These are phyloP conservation scores for Rhyacophila evoluta DNA, from an alignment of 2,888 invertebrate genomes.

Conservation along the genomic window DNA sequence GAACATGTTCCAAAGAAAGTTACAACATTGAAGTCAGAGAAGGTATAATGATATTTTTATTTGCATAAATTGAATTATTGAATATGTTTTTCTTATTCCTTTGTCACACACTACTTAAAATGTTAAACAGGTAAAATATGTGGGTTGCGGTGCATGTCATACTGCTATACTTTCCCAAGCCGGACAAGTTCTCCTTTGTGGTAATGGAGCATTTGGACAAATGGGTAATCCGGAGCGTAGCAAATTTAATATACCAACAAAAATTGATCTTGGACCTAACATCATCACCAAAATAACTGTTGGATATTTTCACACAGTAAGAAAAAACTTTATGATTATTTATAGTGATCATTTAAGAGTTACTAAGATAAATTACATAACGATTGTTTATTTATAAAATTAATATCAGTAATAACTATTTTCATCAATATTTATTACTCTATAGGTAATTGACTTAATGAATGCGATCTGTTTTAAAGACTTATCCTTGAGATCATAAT, in stretches of 20 bases:
- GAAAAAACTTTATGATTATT: constrained; percentile 56
- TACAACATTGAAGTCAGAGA: constrained; percentile 65
- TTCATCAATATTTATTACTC: too few species aligned
- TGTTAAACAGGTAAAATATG: constrained; percentile 60
- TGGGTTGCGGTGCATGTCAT: constrained; percentile 79
- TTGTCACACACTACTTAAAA: not conserved
- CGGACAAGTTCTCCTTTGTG: constrained; percentile 78
- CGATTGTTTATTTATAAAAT: too few species aligned
- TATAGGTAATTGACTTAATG: too few species aligned
- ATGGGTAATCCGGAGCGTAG: constrained; percentile 72
- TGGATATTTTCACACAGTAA: constrained; percentile 76
- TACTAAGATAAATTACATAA: too few species aligned
- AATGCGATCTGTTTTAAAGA: too few species aligned
- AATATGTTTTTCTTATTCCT: not conserved
- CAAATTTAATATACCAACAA: constrained; percentile 75
- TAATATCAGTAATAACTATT: too few species aligned
- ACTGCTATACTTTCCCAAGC: constrained; percentile 75
- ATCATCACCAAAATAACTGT: constrained; percentile 67
- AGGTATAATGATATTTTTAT: constrained; percentile 59
- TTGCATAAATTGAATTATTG: not conserved
- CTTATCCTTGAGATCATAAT: too few species aligned
- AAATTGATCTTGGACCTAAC: constrained; percentile 61
- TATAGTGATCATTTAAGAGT: not conserved
- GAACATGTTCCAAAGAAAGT: constrained; percentile 65
- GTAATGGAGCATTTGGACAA: constrained; percentile 85